Evolutionary conservation across 2,797 vertebrate species (phyloP).

Genomic region (Trematomus bernacchii): DNA sequence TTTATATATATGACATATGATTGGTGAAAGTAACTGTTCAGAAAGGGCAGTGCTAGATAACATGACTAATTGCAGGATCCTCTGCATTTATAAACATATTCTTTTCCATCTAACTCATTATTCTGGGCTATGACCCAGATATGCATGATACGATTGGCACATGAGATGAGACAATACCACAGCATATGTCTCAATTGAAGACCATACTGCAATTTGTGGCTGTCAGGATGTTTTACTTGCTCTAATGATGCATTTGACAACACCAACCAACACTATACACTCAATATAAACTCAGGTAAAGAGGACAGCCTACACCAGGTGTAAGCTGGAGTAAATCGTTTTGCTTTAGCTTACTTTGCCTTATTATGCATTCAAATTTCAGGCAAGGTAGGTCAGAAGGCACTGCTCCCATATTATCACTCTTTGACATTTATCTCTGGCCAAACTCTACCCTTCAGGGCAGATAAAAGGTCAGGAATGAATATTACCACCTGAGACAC

Average conservation of each 20-base stretch:
- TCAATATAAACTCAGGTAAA: slow-evolving; percentile 23
- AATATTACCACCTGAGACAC: slow-evolving; percentile 47
- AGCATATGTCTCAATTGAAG: slow-evolving; percentile 7
- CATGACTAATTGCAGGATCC: slow-evolving; percentile 1
- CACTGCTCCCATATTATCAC: slow-evolving; percentile 37
- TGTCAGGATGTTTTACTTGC: background rate
- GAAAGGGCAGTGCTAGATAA: background rate
- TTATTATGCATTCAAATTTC: slow-evolving; percentile 57
- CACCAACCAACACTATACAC: background rate
- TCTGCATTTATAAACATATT: slow-evolving; percentile 6
- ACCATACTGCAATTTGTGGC: background rate
- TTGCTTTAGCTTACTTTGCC: slow-evolving; percentile 21
- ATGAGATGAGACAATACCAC: slow-evolving; percentile 15
- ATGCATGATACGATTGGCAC: slow-evolving; percentile 1
- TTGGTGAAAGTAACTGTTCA: background rate
- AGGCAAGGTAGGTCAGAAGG: slow-evolving; percentile 43
- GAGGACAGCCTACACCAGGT: slow-evolving; percentile 16
- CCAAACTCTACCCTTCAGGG: slow-evolving; percentile 22
- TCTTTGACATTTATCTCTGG: slow-evolving; percentile 48
- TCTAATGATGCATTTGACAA: background rate
- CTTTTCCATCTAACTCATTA: slow-evolving; percentile 14
- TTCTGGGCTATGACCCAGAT: slow-evolving; percentile 7
- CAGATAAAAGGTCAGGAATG: slow-evolving; percentile 58
- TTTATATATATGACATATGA: background rate
- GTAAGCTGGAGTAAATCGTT: slow-evolving; percentile 27